phyloP scores from a whole-genome alignment of 2,113 vertebrate genomes.

The Menura novaehollandiae region DNA sequence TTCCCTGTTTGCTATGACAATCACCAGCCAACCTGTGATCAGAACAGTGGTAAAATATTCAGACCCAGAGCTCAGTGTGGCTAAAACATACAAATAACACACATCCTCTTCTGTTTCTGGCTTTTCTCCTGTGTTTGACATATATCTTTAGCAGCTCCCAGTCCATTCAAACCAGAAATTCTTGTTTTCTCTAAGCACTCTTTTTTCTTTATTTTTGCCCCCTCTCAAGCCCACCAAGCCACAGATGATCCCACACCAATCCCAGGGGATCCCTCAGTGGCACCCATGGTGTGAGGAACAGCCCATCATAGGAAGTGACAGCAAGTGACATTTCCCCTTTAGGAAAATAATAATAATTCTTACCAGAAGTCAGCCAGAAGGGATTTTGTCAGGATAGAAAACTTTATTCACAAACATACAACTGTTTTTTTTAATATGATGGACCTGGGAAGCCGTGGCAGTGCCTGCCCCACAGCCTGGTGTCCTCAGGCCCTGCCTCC shows the following conservation, averaged over 20 bases:
- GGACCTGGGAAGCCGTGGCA: not conserved
- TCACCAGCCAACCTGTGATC: no score
- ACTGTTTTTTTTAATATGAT: not conserved
- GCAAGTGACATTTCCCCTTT: fast-evolving
- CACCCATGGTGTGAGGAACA: not conserved
- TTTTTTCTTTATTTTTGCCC: not conserved
- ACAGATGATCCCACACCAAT: not conserved
- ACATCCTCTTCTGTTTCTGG: no score
- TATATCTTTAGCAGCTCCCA: not conserved
- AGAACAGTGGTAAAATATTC: no score
- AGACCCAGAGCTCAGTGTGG: no score
- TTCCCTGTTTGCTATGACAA: no score
- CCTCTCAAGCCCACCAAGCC: not conserved
- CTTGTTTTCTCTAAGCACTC: not conserved
- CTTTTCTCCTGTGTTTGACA: no score
- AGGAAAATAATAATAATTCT: fast-evolving
- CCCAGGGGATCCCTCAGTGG: no score
- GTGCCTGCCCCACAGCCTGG: not conserved
- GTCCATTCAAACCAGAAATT: not conserved
- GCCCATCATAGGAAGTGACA: not conserved
- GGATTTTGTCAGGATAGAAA: not conserved
- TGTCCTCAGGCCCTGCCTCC: not conserved
- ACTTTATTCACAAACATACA: not conserved
- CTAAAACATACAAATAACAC: no score
- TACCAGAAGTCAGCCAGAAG: not conserved